Evolutionary conservation across 2,797 vertebrate genomes (phyloP).

Genomic region (Cheirogaleus major): DNA sequence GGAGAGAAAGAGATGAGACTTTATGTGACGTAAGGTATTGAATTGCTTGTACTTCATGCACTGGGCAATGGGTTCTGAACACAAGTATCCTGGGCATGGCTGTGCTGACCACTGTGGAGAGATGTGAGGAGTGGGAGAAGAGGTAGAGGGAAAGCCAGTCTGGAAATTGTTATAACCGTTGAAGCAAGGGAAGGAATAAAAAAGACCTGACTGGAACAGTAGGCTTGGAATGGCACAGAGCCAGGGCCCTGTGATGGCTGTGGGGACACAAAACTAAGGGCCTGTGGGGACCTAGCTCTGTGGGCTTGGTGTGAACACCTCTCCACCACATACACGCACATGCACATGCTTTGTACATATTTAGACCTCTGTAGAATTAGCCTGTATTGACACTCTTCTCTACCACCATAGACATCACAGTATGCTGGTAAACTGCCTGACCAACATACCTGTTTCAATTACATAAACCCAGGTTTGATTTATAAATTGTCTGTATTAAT

Average conservation of each 20-base stretch:
- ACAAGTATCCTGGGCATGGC: neutral
- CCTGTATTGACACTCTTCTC: neutral
- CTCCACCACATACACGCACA: too few species aligned
- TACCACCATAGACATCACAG: neutral
- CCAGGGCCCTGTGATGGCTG: neutral
- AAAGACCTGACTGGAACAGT: neutral
- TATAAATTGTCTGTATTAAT: neutral
- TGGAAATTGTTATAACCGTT: neutral
- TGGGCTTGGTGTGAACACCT: neutral
- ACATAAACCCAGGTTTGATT: neutral
- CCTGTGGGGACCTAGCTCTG: neutral
- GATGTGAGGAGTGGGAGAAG: neutral
- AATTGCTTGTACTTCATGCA: neutral
- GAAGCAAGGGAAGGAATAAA: neutral
- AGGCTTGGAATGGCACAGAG: neutral
- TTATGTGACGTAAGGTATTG: neutral
- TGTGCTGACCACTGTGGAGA: neutral
- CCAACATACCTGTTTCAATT: neutral
- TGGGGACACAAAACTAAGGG: too few species aligned
- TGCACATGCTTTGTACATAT: accelerated
- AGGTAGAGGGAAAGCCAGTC: neutral
- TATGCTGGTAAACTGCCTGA: neutral
- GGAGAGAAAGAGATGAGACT: neutral
- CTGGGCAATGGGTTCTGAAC: neutral
- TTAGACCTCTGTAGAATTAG: neutral